Base-by-base conservation (phyloP, 2,113 vertebrate genomes). In the Channa maculata region DNA sequence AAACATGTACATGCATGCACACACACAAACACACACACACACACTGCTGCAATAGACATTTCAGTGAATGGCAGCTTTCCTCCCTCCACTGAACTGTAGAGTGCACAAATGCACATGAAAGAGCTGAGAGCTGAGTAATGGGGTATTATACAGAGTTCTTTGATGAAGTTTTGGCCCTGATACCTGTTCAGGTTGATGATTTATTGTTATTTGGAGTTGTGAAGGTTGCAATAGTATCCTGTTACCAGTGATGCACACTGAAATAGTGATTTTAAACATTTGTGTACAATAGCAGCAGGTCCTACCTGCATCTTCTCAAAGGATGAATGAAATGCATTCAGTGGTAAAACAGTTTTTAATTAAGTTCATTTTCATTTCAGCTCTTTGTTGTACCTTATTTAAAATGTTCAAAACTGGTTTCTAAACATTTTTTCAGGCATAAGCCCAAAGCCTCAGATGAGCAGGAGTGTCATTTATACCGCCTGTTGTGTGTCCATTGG, bases 1-100 rank as follows among this genome's bases (percentile, higher is more conserved):
- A 61, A 1, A 24, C 24, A 24, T 24, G 24, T 24, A 24, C 49
- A 60, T 37, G 34, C 44, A 24, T 24, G 24, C 14, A 43, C 8
- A 46, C 12, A 58, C 3, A 13, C 66, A 45, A 39, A 45, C 2
- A 36, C 51, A 43, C 54, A 61, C 55, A 57, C 54, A 67, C 39
- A 52, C 49, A 44, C 11, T 7, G 38, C 10, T 1, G 12, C 38
- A 58, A 58, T 12, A 64, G 14, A 74, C 41, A 50, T 73, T 24
- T 58, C 34, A 68, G 50, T 77, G 13, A 87, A 82, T 55, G 57
- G 34, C 34, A 73, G 51, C 37, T 70, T 76, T 59, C 49, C 55
- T 74, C 53, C 54, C 37, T 15, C 57, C 2, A n/a, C 15, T 58
- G 44, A 73, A 71, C 46, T 12, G 57, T 33, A n/a, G 55, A 52